Base-by-base conservation (phyloP, 1,140 invertebrate species). In the Scaptomyza graminum region DNA sequence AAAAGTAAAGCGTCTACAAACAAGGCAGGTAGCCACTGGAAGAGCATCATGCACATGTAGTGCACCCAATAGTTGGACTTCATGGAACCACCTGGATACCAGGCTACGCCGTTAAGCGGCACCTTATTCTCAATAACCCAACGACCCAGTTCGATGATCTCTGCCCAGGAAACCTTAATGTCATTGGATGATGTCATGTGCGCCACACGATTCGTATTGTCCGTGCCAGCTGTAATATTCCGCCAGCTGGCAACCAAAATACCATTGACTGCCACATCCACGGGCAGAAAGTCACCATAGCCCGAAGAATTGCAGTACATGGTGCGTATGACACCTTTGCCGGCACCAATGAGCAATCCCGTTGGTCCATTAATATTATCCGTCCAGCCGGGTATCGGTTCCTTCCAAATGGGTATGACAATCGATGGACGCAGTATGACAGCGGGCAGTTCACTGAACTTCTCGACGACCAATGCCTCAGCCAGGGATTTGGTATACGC, bases 301-400 rank as follows among this genome's bases (percentile, higher is more conserved):
- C 93, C 92, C 8, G 92, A 90, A 0, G 82, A 80, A 65, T 94
- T 92, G 78, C 95, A 94, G 46, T 93, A 92, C 92, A 97, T 94
- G 7, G 95, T 94, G 54, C 94, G 93, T 1, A 97, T 92, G 2
- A 97, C 89, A 1, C 96, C 96, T 88, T 96, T 96, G 16, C 95
- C 95, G 9, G 93, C 93, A 0, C 93, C 95, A 4, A 93, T 94
- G 1, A 94, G 80, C 3, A 95, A 76, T 0, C 95, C 96, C 44
- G 96, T 96, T 1, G 97, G 96, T n/a, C 97, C 97, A 92, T 98
- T 98, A 51, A 96, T 93, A 90, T 97, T 98, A 90, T 98, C 97
- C 1, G 97, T 98, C 98, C 98, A 99, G 25, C 97, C 97, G 0
- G 95, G 95, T 5, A 96, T 69, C 0, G 96, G 96, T 71, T 96